Conservation (phyloP, 2,888 invertebrate species). For the Orchestes rusci region DNA sequence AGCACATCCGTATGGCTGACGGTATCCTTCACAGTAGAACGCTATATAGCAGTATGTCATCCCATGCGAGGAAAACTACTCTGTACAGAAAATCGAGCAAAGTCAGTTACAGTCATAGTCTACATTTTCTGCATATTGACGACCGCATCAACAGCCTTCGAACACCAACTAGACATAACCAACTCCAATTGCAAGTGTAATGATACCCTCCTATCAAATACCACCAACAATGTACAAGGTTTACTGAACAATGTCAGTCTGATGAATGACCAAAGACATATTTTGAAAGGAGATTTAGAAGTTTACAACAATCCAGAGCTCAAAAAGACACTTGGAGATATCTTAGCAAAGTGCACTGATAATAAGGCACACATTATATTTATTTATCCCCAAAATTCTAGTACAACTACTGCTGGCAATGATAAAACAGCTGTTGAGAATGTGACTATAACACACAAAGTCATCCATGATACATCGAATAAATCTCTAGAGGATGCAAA, state of each 20-base stretch:
- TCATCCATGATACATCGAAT: constrained; percentile 1
- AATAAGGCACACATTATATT: constrained; percentile 24
- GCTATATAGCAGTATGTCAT: constrained; percentile 69
- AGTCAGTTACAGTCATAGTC: constrained; percentile 54
- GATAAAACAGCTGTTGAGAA: constrained; percentile 13
- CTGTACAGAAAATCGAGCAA: constrained; percentile 64
- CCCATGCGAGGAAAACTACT: constrained; percentile 62
- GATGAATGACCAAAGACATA: too few relatives aligned
- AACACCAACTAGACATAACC: constrained; percentile 55
- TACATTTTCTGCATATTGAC: constrained; percentile 54
- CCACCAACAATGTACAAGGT: neutral
- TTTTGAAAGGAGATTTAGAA: too few relatives aligned
- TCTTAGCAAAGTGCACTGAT: constrained; percentile 20
- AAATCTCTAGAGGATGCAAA: neutral
- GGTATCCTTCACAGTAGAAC: constrained; percentile 67
- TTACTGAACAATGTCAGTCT: neutral
- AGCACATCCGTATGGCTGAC: constrained; percentile 69
- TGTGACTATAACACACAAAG: constrained; percentile 14
- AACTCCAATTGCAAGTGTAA: constrained; percentile 34
- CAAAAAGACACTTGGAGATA: constrained; percentile 11
- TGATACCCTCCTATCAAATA: neutral
- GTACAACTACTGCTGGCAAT: constrained; percentile 8
- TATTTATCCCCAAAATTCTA: constrained; percentile 20
- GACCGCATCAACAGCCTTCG: constrained; percentile 60
- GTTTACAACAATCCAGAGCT: constrained; percentile 10